These are phyloP conservation scores for Octomys mimax DNA, from an alignment of 2,797 vertebrate species.

Conservation along the genomic window DNA sequence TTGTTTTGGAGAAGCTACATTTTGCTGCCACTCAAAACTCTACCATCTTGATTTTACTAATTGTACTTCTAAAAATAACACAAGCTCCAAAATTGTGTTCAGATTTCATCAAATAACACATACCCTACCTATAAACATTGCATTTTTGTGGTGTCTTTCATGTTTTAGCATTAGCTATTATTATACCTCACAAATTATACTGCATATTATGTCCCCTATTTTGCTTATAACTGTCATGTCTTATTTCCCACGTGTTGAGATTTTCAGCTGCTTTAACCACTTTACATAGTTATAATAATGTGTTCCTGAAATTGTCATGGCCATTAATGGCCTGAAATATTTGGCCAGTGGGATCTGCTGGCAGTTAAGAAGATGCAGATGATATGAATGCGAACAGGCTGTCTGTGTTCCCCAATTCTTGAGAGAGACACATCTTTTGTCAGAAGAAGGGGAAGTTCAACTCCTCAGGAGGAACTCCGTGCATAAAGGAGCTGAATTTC, in stretches of 20 bases:
- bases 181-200: slow-evolving; percentile 60
- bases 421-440: slow-evolving; percentile 67
- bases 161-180: slow-evolving; percentile 76
- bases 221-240: slow-evolving; percentile 46
- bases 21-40: not conserved
- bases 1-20: not conserved
- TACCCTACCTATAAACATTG: slow-evolving; percentile 70
- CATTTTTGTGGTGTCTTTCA: slow-evolving; percentile 64
- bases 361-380: slow-evolving; percentile 58
- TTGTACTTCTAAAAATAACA: slow-evolving; percentile 71
- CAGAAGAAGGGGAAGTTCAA: slow-evolving; percentile 50
- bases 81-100: slow-evolving; percentile 67
- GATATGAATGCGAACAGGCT: slow-evolving; percentile 6
- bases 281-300: slow-evolving; percentile 51
- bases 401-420: slow-evolving; percentile 18
- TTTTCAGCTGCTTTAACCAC: slow-evolving; percentile 70
- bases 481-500: slow-evolving; percentile 67
- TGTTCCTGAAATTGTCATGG: slow-evolving; percentile 62
- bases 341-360: not conserved
- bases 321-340: slow-evolving; percentile 53
- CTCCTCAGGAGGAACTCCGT: slow-evolving; percentile 57
- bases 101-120: slow-evolving; percentile 59
- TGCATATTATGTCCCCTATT: slow-evolving; percentile 45
- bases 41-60: not conserved
- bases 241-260: slow-evolving; percentile 55